These are phyloP conservation scores for Rhinophrynus dorsalis DNA, from an alignment of 2,797 vertebrate genomes.

Conservation along the genomic window DNA sequence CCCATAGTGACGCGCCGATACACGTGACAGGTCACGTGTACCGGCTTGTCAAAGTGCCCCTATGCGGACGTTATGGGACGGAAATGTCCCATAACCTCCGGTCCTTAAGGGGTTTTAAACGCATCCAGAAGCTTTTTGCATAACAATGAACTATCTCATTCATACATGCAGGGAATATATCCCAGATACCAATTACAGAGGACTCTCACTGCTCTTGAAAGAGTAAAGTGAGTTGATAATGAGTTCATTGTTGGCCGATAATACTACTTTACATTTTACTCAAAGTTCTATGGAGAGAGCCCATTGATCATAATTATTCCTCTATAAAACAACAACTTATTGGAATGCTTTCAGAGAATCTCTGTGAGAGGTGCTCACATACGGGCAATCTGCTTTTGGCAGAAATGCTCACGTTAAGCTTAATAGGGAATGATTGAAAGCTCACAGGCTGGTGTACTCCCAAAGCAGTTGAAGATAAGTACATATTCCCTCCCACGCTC, in stretches of 20 bases:
- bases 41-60: too few relatives aligned
- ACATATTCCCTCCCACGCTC: background rate
- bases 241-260: slow-evolving; percentile 20
- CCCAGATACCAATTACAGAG: slow-evolving; percentile 12
- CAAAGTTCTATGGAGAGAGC: background rate
- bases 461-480: background rate
- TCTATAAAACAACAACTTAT: slow-evolving; percentile 1
- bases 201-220: background rate
- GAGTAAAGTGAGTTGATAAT: slow-evolving; percentile 1
- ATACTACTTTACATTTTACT: slow-evolving; percentile 8
- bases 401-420: slow-evolving; percentile 9
- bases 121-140: too few relatives aligned
- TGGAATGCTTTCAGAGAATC: background rate
- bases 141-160: too few relatives aligned
- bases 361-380: background rate
- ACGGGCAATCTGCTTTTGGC: slow-evolving; percentile 7
- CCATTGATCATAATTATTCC: slow-evolving; percentile 28
- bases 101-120: too few relatives aligned
- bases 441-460: slow-evolving; percentile 13
- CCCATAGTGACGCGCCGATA: too few relatives aligned
- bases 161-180: too few relatives aligned
- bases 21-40: too few relatives aligned
- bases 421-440: slow-evolving; percentile 31
- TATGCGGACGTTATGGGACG: too few relatives aligned
- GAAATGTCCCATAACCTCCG: too few relatives aligned